A percentile compares a stretch with the other conserved stretches of the same genome.
These are phyloP conservation scores for Myopa tessellatipennis DNA, from an alignment of 2,888 invertebrate genomes.

Conservation along the genomic window DNA sequence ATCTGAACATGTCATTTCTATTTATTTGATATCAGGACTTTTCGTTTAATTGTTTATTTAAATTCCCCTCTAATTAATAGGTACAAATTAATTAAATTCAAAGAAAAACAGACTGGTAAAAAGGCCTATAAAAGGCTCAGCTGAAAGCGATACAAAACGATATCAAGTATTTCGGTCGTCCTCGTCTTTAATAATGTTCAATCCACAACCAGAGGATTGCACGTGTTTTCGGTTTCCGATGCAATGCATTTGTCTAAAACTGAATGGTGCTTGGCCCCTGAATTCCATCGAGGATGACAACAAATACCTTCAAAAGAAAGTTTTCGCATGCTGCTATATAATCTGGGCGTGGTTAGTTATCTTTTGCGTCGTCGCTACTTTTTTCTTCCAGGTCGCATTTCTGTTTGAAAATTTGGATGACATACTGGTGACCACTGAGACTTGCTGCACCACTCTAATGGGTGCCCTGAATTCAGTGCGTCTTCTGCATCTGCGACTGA, in stretches of 20 bases:
- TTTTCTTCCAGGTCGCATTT: slow-evolving; percentile 62
- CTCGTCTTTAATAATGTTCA: slow-evolving; percentile 51
- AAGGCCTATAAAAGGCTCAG: too few relatives aligned
- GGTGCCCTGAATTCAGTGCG: slow-evolving; percentile 64
- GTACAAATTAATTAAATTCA: too few relatives aligned
- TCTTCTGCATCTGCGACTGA: slow-evolving; percentile 62
- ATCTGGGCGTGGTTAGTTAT: slow-evolving; percentile 64
- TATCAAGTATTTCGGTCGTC: too few relatives aligned
- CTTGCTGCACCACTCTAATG: slow-evolving; percentile 67
- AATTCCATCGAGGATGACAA: neutral
- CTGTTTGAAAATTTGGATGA: slow-evolving; percentile 59
- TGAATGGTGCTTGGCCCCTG: slow-evolving; percentile 66
- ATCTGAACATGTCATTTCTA: too few relatives aligned
- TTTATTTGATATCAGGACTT: too few relatives aligned
- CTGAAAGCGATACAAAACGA: too few relatives aligned
- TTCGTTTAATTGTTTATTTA: too few relatives aligned
- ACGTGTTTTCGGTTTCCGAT: slow-evolving; percentile 59
- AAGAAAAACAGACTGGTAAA: too few relatives aligned
- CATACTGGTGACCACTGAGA: slow-evolving; percentile 65
- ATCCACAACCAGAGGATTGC: slow-evolving; percentile 53
- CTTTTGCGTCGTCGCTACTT: slow-evolving; percentile 60
- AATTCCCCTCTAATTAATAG: too few relatives aligned
- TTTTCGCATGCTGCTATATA: slow-evolving; percentile 49
- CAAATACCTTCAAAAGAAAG: neutral
- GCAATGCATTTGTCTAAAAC: slow-evolving; percentile 64